Evolutionary conservation across 2,113 vertebrate species (phyloP), one percentile per base, ranked within the genome.

Genomic region (Struthidea cinerea): DNA sequence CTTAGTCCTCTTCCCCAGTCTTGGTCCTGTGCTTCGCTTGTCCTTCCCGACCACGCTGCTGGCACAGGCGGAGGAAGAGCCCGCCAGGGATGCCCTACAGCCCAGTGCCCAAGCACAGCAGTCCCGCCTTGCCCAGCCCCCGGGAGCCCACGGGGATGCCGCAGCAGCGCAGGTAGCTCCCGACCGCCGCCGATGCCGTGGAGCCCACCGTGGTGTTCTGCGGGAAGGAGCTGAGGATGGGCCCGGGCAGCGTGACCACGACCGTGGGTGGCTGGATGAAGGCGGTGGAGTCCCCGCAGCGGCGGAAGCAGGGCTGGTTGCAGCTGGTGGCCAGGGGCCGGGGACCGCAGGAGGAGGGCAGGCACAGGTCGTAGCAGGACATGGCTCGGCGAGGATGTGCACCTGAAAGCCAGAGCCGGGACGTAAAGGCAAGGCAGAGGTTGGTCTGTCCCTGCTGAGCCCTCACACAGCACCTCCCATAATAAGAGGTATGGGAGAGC

Each of bases 331-430:
- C 96, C 73, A 97, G 76, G 0, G 95, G 94, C 52, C 39, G 77
- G 22, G 96, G 93, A 7, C 55, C 1, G 0, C 93, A 97, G 86
- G 91, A 95, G 39, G 90, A 77, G 16, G 95, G 86, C 71, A 95
- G 80, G 89, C 94, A 95, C 60, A 97, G 47, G 52, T 96, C 64
- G 0, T 97, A 97, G 94, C 94, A 97, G 89, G 95, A 94, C 96
- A 97, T 97, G 2, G 13, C 52, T 81, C 4, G 0, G 56, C 5
- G 7, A 75, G 64, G 80, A 75, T 1, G 73, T 13, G 41, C 30
- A 90, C 94, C 96, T 97, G 96, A 67, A 97, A 97, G 60, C 15
- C 76, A 86, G 59, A 90, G 42, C 7, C 10, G 8, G 16, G 30
- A 24, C 1, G 1, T 84, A 33, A 95, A 71, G 6, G 7, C 13